phyloP scores from a whole-genome alignment of 2,888 invertebrate genomes.

The Lobophora halterata region DNA sequence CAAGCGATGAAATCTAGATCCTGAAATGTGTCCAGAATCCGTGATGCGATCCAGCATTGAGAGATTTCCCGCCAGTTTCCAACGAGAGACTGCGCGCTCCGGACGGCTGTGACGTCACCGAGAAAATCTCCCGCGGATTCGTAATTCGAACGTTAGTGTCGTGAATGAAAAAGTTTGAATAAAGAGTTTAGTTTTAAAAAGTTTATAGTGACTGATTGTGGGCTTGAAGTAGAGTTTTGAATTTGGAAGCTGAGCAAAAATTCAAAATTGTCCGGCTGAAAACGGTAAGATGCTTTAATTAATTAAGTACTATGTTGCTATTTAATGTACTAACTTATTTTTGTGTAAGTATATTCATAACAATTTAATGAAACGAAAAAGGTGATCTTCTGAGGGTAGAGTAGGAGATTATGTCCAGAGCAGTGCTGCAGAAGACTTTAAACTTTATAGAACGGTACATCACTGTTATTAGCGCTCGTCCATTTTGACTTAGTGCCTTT shows the following conservation, averaged over 20 bases:
- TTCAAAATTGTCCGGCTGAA: constrained; percentile 6
- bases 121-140: constrained; percentile 33
- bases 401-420: too few species aligned
- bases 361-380: too few species aligned
- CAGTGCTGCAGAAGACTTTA: too few species aligned
- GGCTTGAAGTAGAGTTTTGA: constrained; percentile 10
- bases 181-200: neutral
- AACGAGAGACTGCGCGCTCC: constrained; percentile 40
- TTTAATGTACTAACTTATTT: too few species aligned
- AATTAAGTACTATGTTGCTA: too few species aligned
- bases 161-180: constrained; percentile 23
- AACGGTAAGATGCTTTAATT: constrained; percentile 15
- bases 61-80: constrained; percentile 52
- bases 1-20: constrained; percentile 27
- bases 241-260: constrained; percentile 9
- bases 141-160: constrained; percentile 19
- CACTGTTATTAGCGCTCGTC: too few species aligned
- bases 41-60: constrained; percentile 13
- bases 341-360: too few species aligned
- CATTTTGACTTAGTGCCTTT: too few species aligned
- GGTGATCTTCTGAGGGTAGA: too few species aligned
- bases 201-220: constrained; percentile 14
- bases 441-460: too few species aligned
- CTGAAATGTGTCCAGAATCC: constrained; percentile 11
- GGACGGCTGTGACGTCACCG: constrained; percentile 42